Evolutionary conservation across 2,888 invertebrate genomes (phyloP).

Genomic region (Cyrtodaria siliqua): DNA sequence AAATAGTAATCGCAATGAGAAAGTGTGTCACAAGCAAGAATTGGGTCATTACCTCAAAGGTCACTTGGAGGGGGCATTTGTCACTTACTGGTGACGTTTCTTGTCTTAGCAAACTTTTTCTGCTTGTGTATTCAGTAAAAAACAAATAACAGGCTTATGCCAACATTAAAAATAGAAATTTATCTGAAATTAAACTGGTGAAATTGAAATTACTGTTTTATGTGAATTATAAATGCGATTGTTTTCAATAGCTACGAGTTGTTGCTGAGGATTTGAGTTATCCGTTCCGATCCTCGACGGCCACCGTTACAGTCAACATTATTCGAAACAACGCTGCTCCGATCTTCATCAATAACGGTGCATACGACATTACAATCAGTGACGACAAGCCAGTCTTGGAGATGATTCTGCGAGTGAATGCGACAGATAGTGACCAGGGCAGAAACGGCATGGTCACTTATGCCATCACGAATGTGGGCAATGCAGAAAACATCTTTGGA

Average conservation of each 20-base stretch:
- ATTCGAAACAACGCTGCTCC: conserved; percentile 76
- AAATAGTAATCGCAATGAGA: no score
- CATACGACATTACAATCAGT: conserved; percentile 66
- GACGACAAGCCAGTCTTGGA: conserved; percentile 67
- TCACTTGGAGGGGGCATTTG: no score
- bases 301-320: conserved; percentile 75
- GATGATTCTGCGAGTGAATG: conserved; percentile 60
- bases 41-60: no score
- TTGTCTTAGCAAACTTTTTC: no score
- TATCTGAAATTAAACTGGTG: no score
- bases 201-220: no score
- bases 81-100: no score
- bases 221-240: no score
- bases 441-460: conserved; percentile 76
- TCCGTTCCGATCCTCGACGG: conserved; percentile 66
- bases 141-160: no score
- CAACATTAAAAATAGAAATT: no score
- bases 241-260: conserved; percentile 73
- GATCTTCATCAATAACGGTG: conserved; percentile 52
- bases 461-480: conserved; percentile 63
- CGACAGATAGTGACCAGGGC: conserved; percentile 62
- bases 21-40: no score
- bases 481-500: conserved; percentile 91
- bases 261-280: conserved; percentile 75
- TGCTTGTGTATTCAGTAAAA: no score